phyloP scores from a whole-genome alignment of 2,113 vertebrate species.

The Plecotus auritus region DNA sequence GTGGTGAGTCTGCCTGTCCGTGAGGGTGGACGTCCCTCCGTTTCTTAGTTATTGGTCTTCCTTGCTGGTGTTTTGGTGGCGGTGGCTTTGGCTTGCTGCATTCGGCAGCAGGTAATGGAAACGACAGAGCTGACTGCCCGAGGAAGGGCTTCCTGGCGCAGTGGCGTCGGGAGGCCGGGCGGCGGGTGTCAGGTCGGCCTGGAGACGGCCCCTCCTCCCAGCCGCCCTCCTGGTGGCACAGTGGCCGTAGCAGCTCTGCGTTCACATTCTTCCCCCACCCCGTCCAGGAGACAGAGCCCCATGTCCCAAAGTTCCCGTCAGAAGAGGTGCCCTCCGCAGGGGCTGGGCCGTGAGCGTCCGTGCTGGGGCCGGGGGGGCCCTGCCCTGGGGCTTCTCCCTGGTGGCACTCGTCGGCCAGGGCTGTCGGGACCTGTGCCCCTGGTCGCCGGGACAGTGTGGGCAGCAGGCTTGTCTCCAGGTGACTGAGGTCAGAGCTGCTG shows the following conservation, averaged over 20 bases:
- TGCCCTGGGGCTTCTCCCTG: fast-evolving
- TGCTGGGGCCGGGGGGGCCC: too few species aligned
- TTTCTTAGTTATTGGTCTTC: not conserved
- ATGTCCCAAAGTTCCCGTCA: not conserved
- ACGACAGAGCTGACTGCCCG: too few species aligned
- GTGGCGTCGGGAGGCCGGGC: fast-evolving
- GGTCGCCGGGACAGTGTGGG: not conserved
- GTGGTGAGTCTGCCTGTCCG: fast-evolving
- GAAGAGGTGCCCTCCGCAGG: fast-evolving
- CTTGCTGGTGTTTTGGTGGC: not conserved
- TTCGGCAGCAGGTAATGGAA: not conserved
- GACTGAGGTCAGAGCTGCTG: not conserved
- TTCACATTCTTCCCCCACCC: not conserved
- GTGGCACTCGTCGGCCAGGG: fast-evolving
- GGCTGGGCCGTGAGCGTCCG: fast-evolving
- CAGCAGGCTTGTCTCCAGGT: fast-evolving
- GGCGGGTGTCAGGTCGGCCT: not conserved
- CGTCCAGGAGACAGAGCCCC: too few species aligned
- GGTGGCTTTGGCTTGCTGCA: not conserved
- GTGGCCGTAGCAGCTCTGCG: not conserved
- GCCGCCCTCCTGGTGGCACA: not conserved
- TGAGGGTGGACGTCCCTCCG: not conserved
- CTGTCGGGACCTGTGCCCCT: not conserved
- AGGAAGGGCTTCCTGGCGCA: not conserved
- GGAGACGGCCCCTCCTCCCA: not conserved